A percentile compares a stretch with the other conserved stretches of the same genome.
Evolutionary conservation across 2,113 vertebrate genomes (phyloP).

Genomic region (Delphinus delphis): DNA sequence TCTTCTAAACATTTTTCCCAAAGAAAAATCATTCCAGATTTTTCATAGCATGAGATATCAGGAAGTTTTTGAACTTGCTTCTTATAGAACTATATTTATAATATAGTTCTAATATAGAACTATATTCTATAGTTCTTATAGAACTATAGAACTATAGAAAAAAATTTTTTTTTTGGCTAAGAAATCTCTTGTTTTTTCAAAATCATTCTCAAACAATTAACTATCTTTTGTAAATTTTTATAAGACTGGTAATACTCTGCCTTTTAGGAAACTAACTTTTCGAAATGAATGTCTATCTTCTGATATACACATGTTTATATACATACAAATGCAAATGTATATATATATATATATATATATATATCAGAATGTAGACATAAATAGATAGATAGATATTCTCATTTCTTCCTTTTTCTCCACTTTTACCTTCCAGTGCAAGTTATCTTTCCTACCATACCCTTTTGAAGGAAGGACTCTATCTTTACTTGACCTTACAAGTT

Average conservation of each 20-base stretch:
- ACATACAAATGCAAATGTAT: background rate
- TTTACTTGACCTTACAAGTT: background rate
- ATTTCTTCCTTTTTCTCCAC: background rate
- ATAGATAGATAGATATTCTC: background rate
- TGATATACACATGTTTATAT: background rate
- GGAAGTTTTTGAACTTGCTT: background rate
- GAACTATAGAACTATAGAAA: background rate
- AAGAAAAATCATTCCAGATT: background rate
- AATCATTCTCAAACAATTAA: conserved; percentile 5
- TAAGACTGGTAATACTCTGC: background rate
- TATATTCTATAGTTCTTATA: too few species aligned
- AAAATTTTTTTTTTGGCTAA: background rate
- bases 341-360: background rate
- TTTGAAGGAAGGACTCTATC: background rate
- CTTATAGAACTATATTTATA: background rate
- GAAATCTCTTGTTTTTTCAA: background rate
- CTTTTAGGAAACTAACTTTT: background rate
- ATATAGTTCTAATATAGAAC: too few species aligned
- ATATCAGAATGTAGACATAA: background rate
- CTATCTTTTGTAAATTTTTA: background rate
- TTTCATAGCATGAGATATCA: background rate
- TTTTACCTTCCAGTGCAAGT: background rate
- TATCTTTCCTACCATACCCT: background rate
- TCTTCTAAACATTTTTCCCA: background rate
- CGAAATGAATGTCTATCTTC: background rate